Evolutionary conservation across 2,797 vertebrate genomes (phyloP).

Genomic region (Tragopan temminckii): DNA sequence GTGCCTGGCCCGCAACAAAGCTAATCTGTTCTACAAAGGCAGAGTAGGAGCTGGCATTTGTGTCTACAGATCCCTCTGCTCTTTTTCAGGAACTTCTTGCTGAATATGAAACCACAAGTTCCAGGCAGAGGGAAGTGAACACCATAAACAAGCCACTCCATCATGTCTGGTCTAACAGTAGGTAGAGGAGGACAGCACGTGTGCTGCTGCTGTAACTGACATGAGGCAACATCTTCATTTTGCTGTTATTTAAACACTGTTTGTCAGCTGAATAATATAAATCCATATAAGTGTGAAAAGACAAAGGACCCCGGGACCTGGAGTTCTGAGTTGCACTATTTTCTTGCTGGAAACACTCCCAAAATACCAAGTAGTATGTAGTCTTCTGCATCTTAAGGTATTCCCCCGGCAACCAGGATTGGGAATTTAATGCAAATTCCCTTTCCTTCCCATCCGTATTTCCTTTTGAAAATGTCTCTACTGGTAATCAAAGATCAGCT

Average conservation of each 20-base stretch:
- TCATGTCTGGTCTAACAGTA: neutral
- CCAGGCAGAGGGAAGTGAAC: neutral
- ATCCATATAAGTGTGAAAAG: neutral
- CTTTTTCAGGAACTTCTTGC: neutral
- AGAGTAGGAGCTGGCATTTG: accelerated
- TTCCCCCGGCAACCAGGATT: conserved; percentile 32
- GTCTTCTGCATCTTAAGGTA: conserved; percentile 20
- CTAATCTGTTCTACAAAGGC: neutral
- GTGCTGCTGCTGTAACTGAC: neutral
- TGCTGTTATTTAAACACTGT: neutral
- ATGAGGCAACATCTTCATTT: neutral
- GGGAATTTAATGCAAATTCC: conserved; percentile 9
- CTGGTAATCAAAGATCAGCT: neutral
- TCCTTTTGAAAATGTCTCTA: conserved; percentile 1
- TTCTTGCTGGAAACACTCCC: neutral
- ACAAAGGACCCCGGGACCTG: neutral
- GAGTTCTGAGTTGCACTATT: neutral
- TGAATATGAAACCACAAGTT: neutral
- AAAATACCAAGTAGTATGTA: conserved; percentile 11
- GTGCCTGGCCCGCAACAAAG: neutral
- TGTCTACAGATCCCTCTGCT: neutral
- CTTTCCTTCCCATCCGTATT: neutral
- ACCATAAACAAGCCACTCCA: neutral
- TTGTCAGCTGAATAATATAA: neutral
- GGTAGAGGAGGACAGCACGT: neutral